These are phyloP conservation scores for Teleogryllus oceanicus DNA, from an alignment of 2,888 invertebrate species.

Conservation along the genomic window DNA sequence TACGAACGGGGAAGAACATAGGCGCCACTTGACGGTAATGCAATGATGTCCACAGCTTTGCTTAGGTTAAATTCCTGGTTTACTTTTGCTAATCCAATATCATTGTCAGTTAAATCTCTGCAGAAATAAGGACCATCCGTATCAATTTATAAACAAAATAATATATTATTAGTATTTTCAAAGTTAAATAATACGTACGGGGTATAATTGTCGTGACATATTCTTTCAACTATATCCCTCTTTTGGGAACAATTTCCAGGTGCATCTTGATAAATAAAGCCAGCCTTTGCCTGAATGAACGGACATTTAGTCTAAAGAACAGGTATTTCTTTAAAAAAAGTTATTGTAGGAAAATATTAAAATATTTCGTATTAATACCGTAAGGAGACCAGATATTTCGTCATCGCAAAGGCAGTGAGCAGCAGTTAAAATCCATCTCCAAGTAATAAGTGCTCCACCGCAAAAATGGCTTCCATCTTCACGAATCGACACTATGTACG, in stretches of 20 bases:
- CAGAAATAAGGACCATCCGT: not conserved
- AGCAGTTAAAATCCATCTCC: not conserved
- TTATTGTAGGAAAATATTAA: too few species aligned
- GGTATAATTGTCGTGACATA: not conserved
- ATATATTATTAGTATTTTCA: not conserved
- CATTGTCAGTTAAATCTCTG: not conserved
- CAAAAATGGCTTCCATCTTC: not conserved
- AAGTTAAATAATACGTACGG: not conserved
- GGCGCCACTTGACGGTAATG: not conserved
- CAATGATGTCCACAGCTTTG: not conserved
- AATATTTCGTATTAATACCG: too few species aligned
- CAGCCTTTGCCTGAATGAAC: not conserved
- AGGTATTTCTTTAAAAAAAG: not conserved
- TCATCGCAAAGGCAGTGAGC: not conserved
- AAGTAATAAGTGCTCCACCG: not conserved
- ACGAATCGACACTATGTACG: not conserved
- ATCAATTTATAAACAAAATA: not conserved
- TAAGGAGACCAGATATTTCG: not conserved
- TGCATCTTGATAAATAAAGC: not conserved
- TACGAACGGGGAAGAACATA: not conserved
- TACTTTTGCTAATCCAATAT: not conserved
- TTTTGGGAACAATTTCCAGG: not conserved
- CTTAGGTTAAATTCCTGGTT: not conserved
- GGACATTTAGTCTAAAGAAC: not conserved
- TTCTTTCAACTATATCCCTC: not conserved